These are phyloP conservation scores for Acestrorhynchus altus DNA, from an alignment of 2,797 vertebrate genomes.

Conservation along the genomic window DNA sequence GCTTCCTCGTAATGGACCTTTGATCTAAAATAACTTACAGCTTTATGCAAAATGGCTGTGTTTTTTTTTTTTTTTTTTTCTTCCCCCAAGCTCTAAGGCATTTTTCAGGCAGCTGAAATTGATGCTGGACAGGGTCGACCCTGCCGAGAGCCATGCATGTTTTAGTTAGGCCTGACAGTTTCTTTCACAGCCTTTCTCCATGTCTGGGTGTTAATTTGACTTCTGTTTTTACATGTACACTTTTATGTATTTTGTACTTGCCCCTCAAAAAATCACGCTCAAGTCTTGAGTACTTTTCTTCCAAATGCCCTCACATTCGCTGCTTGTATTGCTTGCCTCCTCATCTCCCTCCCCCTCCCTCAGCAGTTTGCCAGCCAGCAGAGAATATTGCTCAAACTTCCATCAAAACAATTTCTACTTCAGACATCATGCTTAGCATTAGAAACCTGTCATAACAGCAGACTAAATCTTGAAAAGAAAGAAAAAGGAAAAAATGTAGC, in stretches of 20 bases:
- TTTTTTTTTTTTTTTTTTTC: not conserved
- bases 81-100: not conserved
- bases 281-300: not conserved
- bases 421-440: conserved; percentile 24
- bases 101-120: not conserved
- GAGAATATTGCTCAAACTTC: conserved; percentile 27
- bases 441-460: conserved; percentile 24
- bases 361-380: not conserved
- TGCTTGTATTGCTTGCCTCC: not conserved
- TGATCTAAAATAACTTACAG: not conserved
- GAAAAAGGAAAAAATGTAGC: not conserved
- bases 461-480: not conserved
- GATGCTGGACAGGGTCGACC: not conserved
- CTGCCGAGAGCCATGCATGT: not conserved
- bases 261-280: not conserved
- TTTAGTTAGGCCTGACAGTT: not conserved
- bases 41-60: not conserved
- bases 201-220: not conserved
- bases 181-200: not conserved
- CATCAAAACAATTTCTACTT: conserved; percentile 25
- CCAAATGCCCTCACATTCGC: not conserved
- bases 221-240: not conserved
- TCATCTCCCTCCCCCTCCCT: conserved; percentile 4
- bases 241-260: not conserved
- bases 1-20: not conserved